Percentiles rank a stretch among this genome's conserved stretches.
Conservation (phyloP, 2,113 vertebrate species). For the Tragelaphus scriptus region DNA sequence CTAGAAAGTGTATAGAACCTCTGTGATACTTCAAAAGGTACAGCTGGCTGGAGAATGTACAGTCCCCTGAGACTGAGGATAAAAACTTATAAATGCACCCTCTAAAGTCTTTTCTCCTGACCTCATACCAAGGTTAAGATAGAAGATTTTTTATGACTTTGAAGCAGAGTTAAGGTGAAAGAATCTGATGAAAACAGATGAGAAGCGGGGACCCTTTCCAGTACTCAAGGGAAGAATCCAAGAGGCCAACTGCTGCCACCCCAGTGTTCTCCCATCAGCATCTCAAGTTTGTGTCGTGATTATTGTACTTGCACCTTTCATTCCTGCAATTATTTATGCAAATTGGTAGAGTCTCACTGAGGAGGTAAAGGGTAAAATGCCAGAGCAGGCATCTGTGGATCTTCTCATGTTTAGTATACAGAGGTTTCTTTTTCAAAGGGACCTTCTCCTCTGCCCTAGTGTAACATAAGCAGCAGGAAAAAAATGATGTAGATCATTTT, state of each 20-base stretch:
- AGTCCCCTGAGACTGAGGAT: constrained; percentile 46
- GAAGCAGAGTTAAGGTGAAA: constrained; percentile 58
- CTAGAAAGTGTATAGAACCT: constrained; percentile 58
- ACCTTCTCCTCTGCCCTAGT: neutral
- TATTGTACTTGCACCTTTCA: neutral
- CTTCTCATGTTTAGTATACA: neutral
- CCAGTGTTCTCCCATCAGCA: neutral
- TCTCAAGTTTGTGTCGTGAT: neutral
- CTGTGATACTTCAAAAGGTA: constrained; percentile 66
- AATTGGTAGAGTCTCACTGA: neutral
- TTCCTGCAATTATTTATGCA: neutral
- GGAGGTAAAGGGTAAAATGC: neutral
- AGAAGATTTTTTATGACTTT: constrained; percentile 60
- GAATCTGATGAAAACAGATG: constrained; percentile 45
- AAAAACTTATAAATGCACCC: constrained; percentile 52
- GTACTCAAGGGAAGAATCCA: neutral
- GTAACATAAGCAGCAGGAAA: neutral
- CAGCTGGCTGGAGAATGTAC: constrained; percentile 53
- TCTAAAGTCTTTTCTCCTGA: constrained; percentile 64
- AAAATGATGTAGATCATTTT: neutral
- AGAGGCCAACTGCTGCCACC: neutral
- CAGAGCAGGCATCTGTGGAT: neutral
- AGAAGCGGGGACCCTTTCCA: neutral
- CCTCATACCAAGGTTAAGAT: constrained; percentile 67
- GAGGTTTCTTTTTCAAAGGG: neutral